These are phyloP conservation scores for Gonocerus acuteangulatus DNA, from an alignment of 2,888 invertebrate species.

Conservation along the genomic window DNA sequence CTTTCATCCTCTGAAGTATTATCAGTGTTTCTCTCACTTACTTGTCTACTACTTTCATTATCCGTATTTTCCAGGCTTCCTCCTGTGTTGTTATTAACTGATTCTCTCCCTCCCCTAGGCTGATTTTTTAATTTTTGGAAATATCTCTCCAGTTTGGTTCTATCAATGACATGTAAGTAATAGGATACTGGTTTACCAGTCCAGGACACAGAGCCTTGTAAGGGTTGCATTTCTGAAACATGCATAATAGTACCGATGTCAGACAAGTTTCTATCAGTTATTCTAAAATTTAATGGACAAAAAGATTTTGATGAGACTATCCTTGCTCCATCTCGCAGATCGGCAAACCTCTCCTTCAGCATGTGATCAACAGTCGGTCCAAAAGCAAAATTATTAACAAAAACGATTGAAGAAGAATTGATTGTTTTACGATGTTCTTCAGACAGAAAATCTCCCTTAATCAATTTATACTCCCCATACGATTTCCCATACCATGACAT, in stretches of 20 bases:
- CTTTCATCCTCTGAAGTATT: constrained; percentile 18
- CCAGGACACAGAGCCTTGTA: constrained; percentile 96
- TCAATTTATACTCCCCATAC: constrained; percentile 79
- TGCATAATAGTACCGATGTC: constrained; percentile 99
- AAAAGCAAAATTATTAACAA: constrained; percentile 99
- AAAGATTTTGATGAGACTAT: constrained; percentile 98
- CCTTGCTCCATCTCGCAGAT: constrained; percentile 87
- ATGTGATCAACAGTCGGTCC: constrained; percentile 95
- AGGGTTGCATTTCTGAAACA: constrained; percentile 90
- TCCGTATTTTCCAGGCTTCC: constrained; percentile 13
- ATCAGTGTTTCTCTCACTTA: constrained; percentile 12
- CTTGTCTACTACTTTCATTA: constrained; percentile 4
- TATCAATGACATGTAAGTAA: constrained; percentile 95
- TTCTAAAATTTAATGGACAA: constrained; percentile 93
- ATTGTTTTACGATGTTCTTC: constrained; percentile 90
- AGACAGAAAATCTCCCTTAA: constrained; percentile 90
- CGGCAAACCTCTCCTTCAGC: constrained; percentile 91
- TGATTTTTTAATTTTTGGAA: constrained; percentile 90
- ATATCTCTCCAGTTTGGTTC: constrained; percentile 92
- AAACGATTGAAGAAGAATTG: constrained; percentile 87
- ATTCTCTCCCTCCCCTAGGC: constrained; percentile 58
- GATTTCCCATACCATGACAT: constrained; percentile 98
- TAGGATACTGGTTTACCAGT: constrained; percentile 98
- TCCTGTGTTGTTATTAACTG: neutral
- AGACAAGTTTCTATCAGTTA: constrained; percentile 94